phyloP scores from a whole-genome alignment of 2,113 vertebrate genomes.

The Catharus bicknelli region DNA sequence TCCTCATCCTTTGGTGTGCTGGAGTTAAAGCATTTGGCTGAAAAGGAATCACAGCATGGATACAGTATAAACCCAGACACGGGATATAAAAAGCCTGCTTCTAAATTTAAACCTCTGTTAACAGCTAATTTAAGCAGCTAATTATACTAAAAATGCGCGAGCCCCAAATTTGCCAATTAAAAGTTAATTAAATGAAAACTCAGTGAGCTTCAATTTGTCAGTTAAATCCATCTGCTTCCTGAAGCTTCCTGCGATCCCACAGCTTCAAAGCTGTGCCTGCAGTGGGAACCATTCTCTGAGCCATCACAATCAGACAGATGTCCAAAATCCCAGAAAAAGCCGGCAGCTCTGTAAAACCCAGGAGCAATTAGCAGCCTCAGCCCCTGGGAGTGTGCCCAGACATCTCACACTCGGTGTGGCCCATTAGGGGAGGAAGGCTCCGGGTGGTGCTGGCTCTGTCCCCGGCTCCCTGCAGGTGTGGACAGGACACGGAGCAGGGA shows the following conservation, averaged over 20 bases:
- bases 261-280: slow-evolving; percentile 25
- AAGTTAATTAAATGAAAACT: slow-evolving; percentile 63
- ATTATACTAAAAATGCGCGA: slow-evolving; percentile 51
- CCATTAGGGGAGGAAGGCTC: background rate
- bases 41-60: slow-evolving; percentile 6
- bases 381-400: background rate
- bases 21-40: slow-evolving; percentile 1
- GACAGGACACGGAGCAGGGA: rapidly evolving
- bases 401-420: background rate
- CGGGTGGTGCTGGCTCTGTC: background rate
- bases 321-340: background rate
- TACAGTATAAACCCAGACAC: background rate
- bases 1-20: background rate
- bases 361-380: background rate
- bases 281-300: background rate
- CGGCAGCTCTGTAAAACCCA: background rate
- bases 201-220: slow-evolving; percentile 48
- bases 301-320: background rate
- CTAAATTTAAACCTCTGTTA: slow-evolving; percentile 61
- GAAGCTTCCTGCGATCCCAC: slow-evolving; percentile 41
- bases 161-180: slow-evolving; percentile 56
- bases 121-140: slow-evolving; percentile 63
- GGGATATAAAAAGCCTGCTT: slow-evolving; percentile 51
- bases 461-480: rapidly evolving
- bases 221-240: slow-evolving; percentile 58